Evolutionary conservation across 2,888 invertebrate species (phyloP), one percentile per base, ranked within the genome.

Genomic region (Lasioglossum oenotherae): DNA sequence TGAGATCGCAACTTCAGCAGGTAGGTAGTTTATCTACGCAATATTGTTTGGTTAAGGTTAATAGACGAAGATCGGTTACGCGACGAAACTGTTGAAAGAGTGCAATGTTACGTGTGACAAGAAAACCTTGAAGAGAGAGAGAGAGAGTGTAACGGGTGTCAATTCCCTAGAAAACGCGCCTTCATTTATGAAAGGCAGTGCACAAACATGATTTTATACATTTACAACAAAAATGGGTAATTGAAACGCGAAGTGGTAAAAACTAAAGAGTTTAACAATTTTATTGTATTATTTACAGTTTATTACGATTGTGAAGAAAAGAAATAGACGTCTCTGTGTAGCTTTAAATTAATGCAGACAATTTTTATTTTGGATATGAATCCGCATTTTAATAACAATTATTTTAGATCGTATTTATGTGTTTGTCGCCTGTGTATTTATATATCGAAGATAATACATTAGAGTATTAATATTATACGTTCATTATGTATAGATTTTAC

Each of bases 11-110:
- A 78, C 38, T 67, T 57, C 73, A 35, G 27, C 69, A 87, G 86
- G 86, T 87, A 86, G 14, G 86, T 86, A n/a, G n/a, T 53, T 79
- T 35, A 82, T 71, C n/a, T 16, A 10, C 10, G 60, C 53, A 67
- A 82, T 85, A 78, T 77, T 46, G 49, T 64, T 23, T 35, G 14
- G 44, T 31, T 35, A 19, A 73, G 5, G 10, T 10, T 41, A 35
- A 23, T 35, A 27, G 23, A 41, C 31, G 38, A 69, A 69, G 69
- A 69, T 69, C 69, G 38, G 69, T 69, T 69, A 35, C 69, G 69
- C 69, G 69, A 69, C 35, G 3, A 38, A 69, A 69, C 38, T 69
- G 38, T 38, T 35, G 23, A 38, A 10, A 35, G 12, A 38, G 35
- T 19, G 3, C 19, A 35, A 8, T 23, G 38, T 19, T 35, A 67